phyloP scores from a whole-genome alignment of 2,113 vertebrate species.

The Pseudorhombus dupliciocellatus region DNA sequence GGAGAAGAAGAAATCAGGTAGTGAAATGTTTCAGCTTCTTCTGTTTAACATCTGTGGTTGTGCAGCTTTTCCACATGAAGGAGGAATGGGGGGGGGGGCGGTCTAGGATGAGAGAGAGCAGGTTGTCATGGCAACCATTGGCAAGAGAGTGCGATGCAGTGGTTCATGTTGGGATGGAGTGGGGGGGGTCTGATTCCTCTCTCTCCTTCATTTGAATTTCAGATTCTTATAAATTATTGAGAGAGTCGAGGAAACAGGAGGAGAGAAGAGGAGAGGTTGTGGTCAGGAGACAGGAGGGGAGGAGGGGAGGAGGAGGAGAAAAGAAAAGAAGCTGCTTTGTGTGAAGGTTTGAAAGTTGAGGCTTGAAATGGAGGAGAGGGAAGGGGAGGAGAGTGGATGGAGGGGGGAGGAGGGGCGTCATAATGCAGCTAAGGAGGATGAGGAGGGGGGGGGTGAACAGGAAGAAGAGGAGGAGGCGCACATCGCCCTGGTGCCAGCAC shows the following conservation, averaged over 20 bases:
- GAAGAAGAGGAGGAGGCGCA: background rate
- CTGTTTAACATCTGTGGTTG: background rate
- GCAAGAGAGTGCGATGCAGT: conserved; percentile 16
- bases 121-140: conserved; percentile 48
- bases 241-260: conserved; percentile 5
- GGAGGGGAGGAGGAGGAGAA: background rate
- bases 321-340: background rate
- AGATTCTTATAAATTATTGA: conserved; percentile 62
- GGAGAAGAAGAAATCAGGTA: too few relatives aligned
- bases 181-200: conserved; percentile 34
- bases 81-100: background rate
- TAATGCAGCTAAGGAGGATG: conserved; percentile 30
- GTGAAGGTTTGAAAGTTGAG: background rate
- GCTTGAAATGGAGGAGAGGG: background rate
- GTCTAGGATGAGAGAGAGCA: conserved; percentile 21
- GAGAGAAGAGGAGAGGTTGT: too few relatives aligned
- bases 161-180: conserved; percentile 16
- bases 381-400: background rate
- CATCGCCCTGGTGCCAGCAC: too few relatives aligned
- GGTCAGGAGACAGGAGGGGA: background rate
- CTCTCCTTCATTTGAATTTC: conserved; percentile 48
- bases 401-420: conserved; percentile 21
- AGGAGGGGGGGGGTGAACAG: background rate
- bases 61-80: background rate
- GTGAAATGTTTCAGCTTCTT: too few relatives aligned